phyloP scores from a whole-genome alignment of 2,113 vertebrate species.

The Gallinago paraguaiae region DNA sequence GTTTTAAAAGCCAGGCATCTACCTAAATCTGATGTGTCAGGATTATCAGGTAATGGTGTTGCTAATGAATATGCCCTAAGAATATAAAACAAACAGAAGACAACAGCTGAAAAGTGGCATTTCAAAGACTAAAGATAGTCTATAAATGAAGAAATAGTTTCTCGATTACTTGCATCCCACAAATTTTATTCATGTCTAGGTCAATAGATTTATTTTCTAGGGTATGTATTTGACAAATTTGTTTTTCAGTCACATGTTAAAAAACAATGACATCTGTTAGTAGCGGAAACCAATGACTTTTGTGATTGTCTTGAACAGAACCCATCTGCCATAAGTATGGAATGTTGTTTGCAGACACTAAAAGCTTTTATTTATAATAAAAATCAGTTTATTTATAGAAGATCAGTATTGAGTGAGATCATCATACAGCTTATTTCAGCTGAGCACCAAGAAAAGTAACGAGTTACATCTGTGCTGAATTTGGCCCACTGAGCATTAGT shows the following conservation, averaged over 20 bases:
- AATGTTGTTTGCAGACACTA: not conserved
- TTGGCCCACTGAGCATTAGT: not conserved
- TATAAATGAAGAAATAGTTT: not conserved
- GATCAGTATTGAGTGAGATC: not conserved
- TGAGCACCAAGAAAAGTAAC: not conserved
- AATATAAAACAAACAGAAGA: not conserved
- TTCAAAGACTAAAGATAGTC: not conserved
- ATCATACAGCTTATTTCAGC: not conserved
- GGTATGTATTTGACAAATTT: not conserved
- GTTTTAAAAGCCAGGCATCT: slow-evolving; percentile 96
- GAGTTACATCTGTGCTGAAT: not conserved
- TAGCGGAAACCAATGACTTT: not conserved
- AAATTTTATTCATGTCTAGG: not conserved
- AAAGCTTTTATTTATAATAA: not conserved
- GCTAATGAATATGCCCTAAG: not conserved
- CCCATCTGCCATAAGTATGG: not conserved
- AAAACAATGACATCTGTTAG: not conserved
- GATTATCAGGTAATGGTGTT: slow-evolving; percentile 85
- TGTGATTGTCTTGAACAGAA: not conserved
- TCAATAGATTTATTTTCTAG: not conserved
- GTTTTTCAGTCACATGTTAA: not conserved
- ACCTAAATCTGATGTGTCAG: slow-evolving; percentile 87
- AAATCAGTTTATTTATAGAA: not conserved
- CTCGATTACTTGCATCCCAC: not conserved
- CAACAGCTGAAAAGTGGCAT: not conserved